Conservation (phyloP, 1,140 invertebrate genomes). For the Brachionus koreanus region DNA sequence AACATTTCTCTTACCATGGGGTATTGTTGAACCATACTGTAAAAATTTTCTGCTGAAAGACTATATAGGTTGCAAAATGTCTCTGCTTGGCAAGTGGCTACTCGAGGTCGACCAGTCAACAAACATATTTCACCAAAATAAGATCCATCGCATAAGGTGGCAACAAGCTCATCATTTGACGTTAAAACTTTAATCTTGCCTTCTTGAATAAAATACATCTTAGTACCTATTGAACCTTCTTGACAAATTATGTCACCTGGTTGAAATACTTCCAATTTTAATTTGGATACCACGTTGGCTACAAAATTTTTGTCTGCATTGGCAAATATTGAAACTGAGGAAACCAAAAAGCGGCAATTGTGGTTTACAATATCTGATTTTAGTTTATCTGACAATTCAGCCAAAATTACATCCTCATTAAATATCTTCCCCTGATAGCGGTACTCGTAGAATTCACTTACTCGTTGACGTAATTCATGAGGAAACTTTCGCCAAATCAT, state of each 20-base stretch:
- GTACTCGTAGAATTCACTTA: constrained; percentile 97
- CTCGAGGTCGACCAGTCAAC: constrained; percentile 84
- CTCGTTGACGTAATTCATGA: constrained; percentile 84
- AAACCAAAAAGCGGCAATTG: constrained; percentile 93
- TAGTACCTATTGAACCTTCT: constrained; percentile 90
- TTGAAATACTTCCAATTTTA: constrained; percentile 98
- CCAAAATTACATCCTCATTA: constrained; percentile 91
- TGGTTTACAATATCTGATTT: constrained; percentile 97
- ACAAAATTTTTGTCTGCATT: constrained; percentile 97
- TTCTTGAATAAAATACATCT: constrained; percentile 99
- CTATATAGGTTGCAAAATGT: constrained; percentile 98
- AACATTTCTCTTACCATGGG: constrained; percentile 95
- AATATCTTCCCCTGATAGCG: constrained; percentile 99
- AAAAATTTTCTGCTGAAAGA: constrained; percentile 93
- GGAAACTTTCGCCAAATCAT: constrained; percentile 96
- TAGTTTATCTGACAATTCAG: constrained; percentile 91
- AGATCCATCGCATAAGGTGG: constrained; percentile 89
- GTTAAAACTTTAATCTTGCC: constrained; percentile 85
- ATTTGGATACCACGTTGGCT: constrained; percentile 91
- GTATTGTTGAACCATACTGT: constrained; percentile 91
- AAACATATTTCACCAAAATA: constrained; percentile 95
- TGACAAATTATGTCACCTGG: constrained; percentile 63
- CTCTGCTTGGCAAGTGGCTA: constrained; percentile 90
- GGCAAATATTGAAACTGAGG: constrained; percentile 95
- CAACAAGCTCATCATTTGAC: constrained; percentile 92